A percentile compares a stretch with the other conserved stretches of the same genome.
Evolutionary conservation across 2,888 invertebrate genomes (phyloP).

Genomic region (Eristalinus aeneus): DNA sequence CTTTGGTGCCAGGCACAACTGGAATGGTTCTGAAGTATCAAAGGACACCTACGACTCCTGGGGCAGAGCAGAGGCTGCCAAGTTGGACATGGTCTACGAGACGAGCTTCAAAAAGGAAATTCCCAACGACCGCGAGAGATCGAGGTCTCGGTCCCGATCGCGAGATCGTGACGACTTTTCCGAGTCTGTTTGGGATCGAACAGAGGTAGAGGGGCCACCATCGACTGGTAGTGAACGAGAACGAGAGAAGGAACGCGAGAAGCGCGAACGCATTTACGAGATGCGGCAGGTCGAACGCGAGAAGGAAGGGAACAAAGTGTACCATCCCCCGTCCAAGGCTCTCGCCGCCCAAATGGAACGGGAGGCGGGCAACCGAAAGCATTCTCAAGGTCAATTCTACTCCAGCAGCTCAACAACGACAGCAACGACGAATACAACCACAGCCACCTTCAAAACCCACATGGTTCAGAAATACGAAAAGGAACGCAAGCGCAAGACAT

Average conservation of each 20-base stretch:
- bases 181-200: constrained; percentile 80
- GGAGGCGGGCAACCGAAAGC: constrained; percentile 46
- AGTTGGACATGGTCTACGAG: constrained; percentile 80
- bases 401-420: constrained; percentile 24
- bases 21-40: constrained; percentile 79
- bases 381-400: constrained; percentile 34
- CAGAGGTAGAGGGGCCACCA: constrained; percentile 80
- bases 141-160: constrained; percentile 79
- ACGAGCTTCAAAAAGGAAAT: constrained; percentile 78
- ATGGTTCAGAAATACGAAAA: constrained; percentile 86
- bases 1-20: constrained; percentile 87
- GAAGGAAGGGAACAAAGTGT: constrained; percentile 80
- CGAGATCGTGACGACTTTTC: constrained; percentile 80
- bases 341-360: constrained; percentile 74
- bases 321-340: constrained; percentile 79
- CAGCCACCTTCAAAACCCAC: constrained; percentile 88
- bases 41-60: constrained; percentile 78
- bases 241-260: constrained; percentile 80
- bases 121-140: constrained; percentile 77
- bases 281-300: constrained; percentile 80
- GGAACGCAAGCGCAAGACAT: constrained; percentile 88
- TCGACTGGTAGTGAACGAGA: constrained; percentile 80
- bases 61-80: constrained; percentile 81
- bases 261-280: constrained; percentile 80
- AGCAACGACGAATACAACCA: constrained; percentile 76